Percentiles rank a stretch among this genome's conserved stretches.
Conservation (phyloP, 2,797 vertebrate species). For the Capromys pilorides region DNA sequence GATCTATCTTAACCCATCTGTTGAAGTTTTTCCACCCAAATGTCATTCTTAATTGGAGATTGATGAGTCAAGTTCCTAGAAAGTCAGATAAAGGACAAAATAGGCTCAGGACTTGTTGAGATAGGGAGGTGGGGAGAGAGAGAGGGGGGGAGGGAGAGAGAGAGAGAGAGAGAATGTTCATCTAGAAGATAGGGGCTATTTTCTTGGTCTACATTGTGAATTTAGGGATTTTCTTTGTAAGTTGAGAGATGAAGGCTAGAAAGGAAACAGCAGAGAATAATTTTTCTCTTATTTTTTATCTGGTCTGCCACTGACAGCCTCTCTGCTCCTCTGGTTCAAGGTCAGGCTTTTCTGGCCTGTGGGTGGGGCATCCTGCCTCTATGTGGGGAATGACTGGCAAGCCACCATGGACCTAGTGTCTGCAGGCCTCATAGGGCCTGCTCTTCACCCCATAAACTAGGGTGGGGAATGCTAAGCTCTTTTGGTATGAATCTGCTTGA, state of each 20-base stretch:
- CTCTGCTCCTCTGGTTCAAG: neutral
- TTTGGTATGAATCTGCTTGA: neutral
- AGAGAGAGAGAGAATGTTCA: neutral
- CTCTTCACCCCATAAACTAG: neutral
- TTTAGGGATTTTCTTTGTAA: neutral
- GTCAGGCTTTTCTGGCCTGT: neutral
- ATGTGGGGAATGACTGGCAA: neutral
- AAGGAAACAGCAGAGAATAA: neutral
- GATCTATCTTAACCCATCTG: slow-evolving; percentile 44
- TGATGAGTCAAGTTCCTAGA: slow-evolving; percentile 20
- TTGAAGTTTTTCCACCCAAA: slow-evolving; percentile 29
- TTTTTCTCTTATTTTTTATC: neutral
- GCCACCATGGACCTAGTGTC: neutral
- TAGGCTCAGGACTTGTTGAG: neutral
- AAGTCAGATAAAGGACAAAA: slow-evolving; percentile 53
- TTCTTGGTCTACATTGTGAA: neutral
- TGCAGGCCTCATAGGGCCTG: neutral
- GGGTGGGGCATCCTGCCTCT: neutral
- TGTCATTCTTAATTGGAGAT: slow-evolving; percentile 18
- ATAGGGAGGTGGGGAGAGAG: no score
- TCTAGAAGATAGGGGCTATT: neutral
- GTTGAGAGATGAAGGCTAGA: neutral
- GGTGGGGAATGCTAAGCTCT: neutral
- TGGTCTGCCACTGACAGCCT: neutral
- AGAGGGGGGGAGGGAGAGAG: no score